phyloP scores from a whole-genome alignment of 2,797 vertebrate genomes.

The Hyperoplus lanceolatus region DNA sequence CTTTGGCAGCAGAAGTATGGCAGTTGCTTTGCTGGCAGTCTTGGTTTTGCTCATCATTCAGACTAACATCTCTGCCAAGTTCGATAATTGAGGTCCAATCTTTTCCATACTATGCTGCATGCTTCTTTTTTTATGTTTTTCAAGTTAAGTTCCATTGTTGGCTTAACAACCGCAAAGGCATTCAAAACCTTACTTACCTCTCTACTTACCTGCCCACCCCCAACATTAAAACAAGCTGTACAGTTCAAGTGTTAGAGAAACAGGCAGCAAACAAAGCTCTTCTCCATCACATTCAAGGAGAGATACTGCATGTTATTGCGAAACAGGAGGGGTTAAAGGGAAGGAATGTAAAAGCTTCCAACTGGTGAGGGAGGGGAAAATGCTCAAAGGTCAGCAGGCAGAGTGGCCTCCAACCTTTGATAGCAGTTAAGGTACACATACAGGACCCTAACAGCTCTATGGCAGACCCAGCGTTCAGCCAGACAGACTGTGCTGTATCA shows the following conservation, averaged over 20 bases:
- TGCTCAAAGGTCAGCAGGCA: conserved; percentile 62
- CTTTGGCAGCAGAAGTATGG: conserved; percentile 57
- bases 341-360: conserved; percentile 39
- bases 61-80: conserved; percentile 67
- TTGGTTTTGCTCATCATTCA: conserved; percentile 79
- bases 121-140: conserved; percentile 65
- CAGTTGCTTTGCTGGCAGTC: conserved; percentile 82
- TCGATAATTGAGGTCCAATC: conserved; percentile 48
- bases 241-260: conserved; percentile 64
- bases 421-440: conserved; percentile 55
- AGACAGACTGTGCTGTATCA: conserved; percentile 82
- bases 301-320: conserved; percentile 42
- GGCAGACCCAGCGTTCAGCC: conserved; percentile 87
- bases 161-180: conserved; percentile 32
- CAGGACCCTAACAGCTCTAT: conserved; percentile 66
- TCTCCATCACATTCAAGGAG: conserved; percentile 76
- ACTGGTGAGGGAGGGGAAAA: conserved; percentile 50
- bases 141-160: conserved; percentile 16
- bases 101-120: too few relatives aligned
- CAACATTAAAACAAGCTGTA: conserved; percentile 55
- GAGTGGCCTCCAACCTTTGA: conserved; percentile 65
- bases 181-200: conserved; percentile 78
- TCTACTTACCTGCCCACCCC: conserved; percentile 78
- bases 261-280: conserved; percentile 80
- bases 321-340: conserved; percentile 26